Evolutionary conservation across 64 coral and sea anemone genomes (phyloP).

Genomic region (Hydrozoanthus tunicans): DNA sequence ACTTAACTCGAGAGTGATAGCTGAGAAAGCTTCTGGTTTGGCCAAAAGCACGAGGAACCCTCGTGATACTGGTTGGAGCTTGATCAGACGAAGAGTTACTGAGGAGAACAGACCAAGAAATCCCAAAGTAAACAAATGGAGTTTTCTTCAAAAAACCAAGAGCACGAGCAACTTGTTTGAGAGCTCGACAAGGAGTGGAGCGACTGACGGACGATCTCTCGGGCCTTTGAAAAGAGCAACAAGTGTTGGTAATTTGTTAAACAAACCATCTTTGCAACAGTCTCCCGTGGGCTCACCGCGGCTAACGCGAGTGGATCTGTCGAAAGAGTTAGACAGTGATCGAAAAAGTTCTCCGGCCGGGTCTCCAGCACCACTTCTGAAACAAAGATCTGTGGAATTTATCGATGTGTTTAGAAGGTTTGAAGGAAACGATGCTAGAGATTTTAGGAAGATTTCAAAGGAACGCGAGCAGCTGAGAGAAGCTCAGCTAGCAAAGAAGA

Average conservation of each 20-base stretch:
- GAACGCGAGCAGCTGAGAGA: conserved; percentile 1
- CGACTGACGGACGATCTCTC: no score
- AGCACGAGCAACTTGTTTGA: conserved; percentile 38
- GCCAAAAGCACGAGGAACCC: not conserved
- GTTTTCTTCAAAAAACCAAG: conserved; percentile 41
- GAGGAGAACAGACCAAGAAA: conserved; percentile 42
- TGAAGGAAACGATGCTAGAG: conserved; percentile 35
- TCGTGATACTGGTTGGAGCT: not conserved
- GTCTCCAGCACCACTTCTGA: not conserved
- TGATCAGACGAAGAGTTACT: conserved; percentile 3
- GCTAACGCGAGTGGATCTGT: not conserved
- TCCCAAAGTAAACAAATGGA: conserved; percentile 32
- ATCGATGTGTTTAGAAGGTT: conserved; percentile 53
- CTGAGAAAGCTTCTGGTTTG: not conserved
- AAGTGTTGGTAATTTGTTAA: not conserved
- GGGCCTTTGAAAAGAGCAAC: not conserved
- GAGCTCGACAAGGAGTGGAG: not conserved
- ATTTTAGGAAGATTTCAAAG: conserved; percentile 25
- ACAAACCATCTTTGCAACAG: not conserved
- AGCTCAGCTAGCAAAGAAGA: conserved; percentile 38
- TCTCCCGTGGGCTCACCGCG: not conserved
- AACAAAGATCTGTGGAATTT: conserved; percentile 44
- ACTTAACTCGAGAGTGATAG: not conserved
- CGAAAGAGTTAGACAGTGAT: not conserved
- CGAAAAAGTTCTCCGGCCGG: not conserved